phyloP scores from a whole-genome alignment of 2,888 invertebrate species.

The Tridacna gigas region DNA sequence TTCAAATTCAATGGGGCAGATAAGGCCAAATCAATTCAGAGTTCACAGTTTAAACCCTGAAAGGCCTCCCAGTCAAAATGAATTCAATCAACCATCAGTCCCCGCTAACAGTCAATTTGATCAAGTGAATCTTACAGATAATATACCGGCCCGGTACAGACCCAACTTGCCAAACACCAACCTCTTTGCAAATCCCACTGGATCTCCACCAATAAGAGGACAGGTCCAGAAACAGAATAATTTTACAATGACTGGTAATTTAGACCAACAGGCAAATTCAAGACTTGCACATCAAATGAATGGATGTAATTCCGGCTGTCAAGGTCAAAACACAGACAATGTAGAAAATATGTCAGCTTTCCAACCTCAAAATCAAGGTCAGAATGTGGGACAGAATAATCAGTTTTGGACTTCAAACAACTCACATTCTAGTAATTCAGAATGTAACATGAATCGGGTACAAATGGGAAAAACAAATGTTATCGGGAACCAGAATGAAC shows the following conservation, averaged over 20 bases:
- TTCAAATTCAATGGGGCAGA: background rate
- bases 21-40: constrained; percentile 1
- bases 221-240: background rate
- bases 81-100: background rate
- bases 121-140: background rate
- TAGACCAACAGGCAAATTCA: background rate
- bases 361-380: background rate
- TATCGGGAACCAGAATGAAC: background rate
- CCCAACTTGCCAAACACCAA: background rate
- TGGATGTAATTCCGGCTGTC: background rate
- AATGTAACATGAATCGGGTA: background rate
- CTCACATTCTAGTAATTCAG: background rate
- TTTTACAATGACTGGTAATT: background rate
- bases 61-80: background rate
- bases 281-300: background rate
- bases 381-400: background rate
- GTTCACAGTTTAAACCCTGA: constrained; percentile 7
- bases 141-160: background rate
- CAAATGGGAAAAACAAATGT: background rate
- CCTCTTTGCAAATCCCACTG: background rate
- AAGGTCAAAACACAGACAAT: background rate
- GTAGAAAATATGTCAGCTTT: too few relatives aligned
- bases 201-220: background rate
- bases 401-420: background rate
- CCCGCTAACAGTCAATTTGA: background rate